Percentiles rank a stretch among this genome's conserved stretches.
phyloP scores from a whole-genome alignment of 64 coral and sea anemone genomes.

The Catalaphyllia jardinei region DNA sequence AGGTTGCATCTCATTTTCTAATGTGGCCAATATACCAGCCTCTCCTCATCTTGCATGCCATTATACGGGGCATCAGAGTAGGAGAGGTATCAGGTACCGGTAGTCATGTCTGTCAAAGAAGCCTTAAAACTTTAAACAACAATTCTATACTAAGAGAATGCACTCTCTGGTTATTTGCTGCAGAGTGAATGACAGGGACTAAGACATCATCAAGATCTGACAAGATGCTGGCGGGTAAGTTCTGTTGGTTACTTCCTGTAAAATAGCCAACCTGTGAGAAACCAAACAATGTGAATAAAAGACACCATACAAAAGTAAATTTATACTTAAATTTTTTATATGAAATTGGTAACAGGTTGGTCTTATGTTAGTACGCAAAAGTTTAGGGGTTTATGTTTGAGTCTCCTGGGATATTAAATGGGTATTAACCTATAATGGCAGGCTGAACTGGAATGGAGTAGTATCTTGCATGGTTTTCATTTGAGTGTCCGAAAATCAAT shows the following conservation, averaged over 20 bases:
- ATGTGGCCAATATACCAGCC: too few relatives aligned
- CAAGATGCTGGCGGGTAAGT: conserved; percentile 73
- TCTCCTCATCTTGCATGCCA: neutral
- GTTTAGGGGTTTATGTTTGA: too few relatives aligned
- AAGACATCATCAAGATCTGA: conserved; percentile 77
- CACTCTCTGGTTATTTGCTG: conserved; percentile 60
- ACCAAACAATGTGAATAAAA: neutral
- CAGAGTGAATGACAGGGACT: conserved; percentile 81
- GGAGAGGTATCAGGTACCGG: neutral
- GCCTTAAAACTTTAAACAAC: conserved; percentile 74
- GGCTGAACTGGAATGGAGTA: too few relatives aligned
- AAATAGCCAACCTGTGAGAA: conserved; percentile 76
- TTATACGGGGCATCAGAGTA: neutral
- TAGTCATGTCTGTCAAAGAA: conserved; percentile 41
- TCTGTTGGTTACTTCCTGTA: conserved; percentile 70
- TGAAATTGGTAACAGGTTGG: too few relatives aligned
- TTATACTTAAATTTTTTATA: too few relatives aligned
- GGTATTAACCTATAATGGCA: too few relatives aligned
- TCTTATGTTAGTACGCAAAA: too few relatives aligned
- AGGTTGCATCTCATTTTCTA: too few relatives aligned
- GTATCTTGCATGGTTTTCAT: too few relatives aligned
- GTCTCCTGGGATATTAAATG: too few relatives aligned
- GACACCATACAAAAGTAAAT: neutral
- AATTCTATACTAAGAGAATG: conserved; percentile 72
- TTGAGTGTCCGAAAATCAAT: too few relatives aligned